phyloP scores from a whole-genome alignment of 2,888 invertebrate species.

The Entomobrya proxima region DNA sequence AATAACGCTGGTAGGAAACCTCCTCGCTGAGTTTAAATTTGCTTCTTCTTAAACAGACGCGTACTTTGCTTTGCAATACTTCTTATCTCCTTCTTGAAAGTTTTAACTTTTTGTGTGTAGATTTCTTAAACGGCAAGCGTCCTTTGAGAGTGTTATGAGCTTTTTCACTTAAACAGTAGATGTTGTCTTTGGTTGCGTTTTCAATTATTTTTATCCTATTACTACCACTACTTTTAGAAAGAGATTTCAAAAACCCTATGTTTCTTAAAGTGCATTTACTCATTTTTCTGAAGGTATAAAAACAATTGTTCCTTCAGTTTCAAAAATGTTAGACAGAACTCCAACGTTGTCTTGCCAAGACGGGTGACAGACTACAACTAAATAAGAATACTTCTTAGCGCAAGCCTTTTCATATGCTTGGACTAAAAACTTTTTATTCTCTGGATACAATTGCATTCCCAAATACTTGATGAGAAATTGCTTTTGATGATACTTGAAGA shows the following conservation, averaged over 20 bases:
- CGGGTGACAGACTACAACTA: slow-evolving; percentile 51
- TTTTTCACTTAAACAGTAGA: background rate
- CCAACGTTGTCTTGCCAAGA: slow-evolving; percentile 41
- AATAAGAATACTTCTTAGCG: slow-evolving; percentile 32
- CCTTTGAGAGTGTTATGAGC: background rate
- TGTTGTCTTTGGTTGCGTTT: background rate
- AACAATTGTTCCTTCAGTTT: background rate
- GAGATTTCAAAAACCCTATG: background rate
- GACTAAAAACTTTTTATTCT: background rate
- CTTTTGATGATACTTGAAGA: slow-evolving; percentile 44
- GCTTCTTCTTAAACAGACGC: background rate
- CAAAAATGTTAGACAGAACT: slow-evolving; percentile 43
- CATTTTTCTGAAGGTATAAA: slow-evolving; percentile 23
- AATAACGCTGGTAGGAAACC: slow-evolving; percentile 45
- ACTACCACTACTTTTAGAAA: background rate
- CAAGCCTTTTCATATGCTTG: slow-evolving; percentile 61
- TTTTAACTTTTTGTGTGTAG: background rate
- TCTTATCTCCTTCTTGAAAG: background rate
- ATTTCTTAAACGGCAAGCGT: background rate
- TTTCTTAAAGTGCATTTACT: slow-evolving; percentile 39
- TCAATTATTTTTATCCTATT: background rate
- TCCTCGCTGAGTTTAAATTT: background rate
- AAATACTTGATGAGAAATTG: slow-evolving; percentile 23
- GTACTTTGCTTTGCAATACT: background rate
- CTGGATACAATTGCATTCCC: slow-evolving; percentile 19